Base-by-base conservation (phyloP, 2,113 vertebrate genomes). In the Terrapene triunguis region DNA sequence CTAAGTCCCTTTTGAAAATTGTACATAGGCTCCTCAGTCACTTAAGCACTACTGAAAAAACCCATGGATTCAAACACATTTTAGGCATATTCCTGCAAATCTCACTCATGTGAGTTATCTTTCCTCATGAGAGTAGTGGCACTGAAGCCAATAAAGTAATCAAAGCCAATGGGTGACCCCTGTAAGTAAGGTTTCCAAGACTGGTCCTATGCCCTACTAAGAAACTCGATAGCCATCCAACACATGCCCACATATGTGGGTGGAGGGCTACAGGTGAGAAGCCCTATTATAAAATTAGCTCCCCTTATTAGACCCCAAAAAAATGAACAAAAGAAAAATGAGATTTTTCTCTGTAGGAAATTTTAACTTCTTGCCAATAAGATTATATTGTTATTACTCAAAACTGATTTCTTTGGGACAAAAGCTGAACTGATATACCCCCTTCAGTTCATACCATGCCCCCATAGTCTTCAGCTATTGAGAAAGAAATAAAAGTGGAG, bases 41-140 rank as follows among this genome's bases (percentile, higher is more conserved):
- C 92, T 87, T 85, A 29, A 83, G 8, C 16, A 89, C 48, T 42
- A 88, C 84, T 57, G 44, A 85, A 91, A 93, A 82, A 62, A 6
- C 83, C 17, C 0, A 0, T 16, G 17, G 84, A 72, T 42, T 78
- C 81, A 90, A 91, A 47, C 1, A 65, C 27, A 5, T 80, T 74
- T 50, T 17, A 83, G 10, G 42, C 72, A 11, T 32, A 69, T 17
- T 69, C 4, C 16, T 69, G 62, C 19, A 84, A 32, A 42, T 50
- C 38, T 94, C 35, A 35, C 3, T 29, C 27, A 59, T 13, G 27
- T 59, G 12, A 59, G 27, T 59, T 59, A 59, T 59, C 27, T 29
- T 4, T 79, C 24, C 65, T 92, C 35, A 8, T 0, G 0, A 0
- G 0, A 50, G 4, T 92, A 86, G 35, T 27, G 51, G 62, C 69